Conservation (phyloP, 2,888 invertebrate species). For the Lamellibrachia satsuma region DNA sequence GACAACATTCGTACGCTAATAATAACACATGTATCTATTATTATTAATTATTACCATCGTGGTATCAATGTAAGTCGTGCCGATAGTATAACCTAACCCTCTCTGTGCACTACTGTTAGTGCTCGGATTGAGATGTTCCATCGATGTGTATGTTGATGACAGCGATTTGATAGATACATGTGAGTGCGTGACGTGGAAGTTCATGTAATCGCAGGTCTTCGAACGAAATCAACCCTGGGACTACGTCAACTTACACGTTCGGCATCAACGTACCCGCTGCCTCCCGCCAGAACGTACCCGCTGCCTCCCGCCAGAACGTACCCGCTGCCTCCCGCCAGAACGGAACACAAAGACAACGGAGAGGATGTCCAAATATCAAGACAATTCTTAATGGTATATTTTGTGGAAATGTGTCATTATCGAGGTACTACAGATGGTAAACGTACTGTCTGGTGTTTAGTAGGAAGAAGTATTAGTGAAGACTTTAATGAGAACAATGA, state of each 20-base stretch:
- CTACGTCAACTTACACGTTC: conserved; percentile 13
- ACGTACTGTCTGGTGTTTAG: not conserved
- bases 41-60: too few relatives aligned
- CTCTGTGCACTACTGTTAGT: not conserved
- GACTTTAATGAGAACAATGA: not conserved
- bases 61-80: too few relatives aligned
- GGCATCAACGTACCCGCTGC: not conserved
- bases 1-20: too few relatives aligned
- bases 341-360: not conserved
- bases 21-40: too few relatives aligned
- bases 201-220: conserved; percentile 17
- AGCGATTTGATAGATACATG: not conserved
- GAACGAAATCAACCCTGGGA: not conserved
- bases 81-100: not conserved
- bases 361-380: not conserved
- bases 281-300: not conserved
- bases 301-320: not conserved
- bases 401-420: not conserved
- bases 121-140: conserved; percentile 30
- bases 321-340: not conserved
- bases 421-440: not conserved
- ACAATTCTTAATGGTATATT: not conserved
- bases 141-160: not conserved
- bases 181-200: not conserved
- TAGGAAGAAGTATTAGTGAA: not conserved